Conservation (phyloP, 2,113 vertebrate genomes). For the Aythya baeri region DNA sequence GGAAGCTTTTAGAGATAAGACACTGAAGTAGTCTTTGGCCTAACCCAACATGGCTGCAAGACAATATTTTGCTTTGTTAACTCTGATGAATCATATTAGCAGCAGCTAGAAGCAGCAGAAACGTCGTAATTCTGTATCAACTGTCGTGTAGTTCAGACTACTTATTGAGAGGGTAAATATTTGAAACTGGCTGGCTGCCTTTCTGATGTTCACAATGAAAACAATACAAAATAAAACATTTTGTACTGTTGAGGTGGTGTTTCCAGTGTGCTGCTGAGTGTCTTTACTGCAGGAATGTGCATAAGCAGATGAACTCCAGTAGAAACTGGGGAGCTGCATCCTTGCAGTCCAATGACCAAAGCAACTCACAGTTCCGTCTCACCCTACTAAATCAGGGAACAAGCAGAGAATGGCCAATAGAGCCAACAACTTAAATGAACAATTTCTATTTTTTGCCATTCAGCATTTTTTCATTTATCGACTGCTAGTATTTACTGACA, state of each 20-base stretch:
- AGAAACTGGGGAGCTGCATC: accelerated
- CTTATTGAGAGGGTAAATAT: not conserved
- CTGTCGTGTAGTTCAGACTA: not conserved
- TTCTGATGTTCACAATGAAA: not conserved
- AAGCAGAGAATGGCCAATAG: not conserved
- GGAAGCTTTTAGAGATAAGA: not conserved
- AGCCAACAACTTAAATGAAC: not conserved
- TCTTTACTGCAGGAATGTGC: not conserved
- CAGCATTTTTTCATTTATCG: not conserved
- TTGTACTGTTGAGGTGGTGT: not conserved
- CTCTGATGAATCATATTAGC: not conserved
- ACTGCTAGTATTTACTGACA: not conserved
- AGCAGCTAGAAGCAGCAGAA: not conserved
- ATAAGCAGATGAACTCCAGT: not conserved
- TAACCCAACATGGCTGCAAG: not conserved
- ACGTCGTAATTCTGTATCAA: not conserved
- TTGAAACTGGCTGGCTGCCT: not conserved
- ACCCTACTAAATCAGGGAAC: not conserved
- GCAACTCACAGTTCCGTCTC: not conserved
- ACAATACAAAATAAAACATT: not conserved
- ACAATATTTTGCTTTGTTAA: not conserved
- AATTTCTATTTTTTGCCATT: not conserved
- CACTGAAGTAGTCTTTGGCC: not conserved
- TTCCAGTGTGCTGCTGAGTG: not conserved
- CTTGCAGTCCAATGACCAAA: not conserved